These are phyloP conservation scores for Heterochromis multidens DNA, from an alignment of 2,113 vertebrate species.

Conservation along the genomic window DNA sequence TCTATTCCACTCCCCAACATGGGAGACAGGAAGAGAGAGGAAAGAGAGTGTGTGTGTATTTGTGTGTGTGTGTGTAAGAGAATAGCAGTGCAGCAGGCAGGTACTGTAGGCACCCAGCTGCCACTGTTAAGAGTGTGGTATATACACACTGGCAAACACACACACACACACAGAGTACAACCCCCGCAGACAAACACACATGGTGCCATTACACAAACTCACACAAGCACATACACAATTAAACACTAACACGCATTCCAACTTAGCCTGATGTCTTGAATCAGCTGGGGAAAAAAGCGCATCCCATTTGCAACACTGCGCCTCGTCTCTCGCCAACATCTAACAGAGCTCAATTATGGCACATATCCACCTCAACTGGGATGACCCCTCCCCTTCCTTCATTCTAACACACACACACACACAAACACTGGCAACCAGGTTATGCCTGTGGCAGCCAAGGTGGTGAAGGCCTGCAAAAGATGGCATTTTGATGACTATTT, in stretches of 20 bases:
- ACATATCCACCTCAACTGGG: constrained; percentile 43
- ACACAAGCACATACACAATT: background rate
- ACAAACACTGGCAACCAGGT: constrained; percentile 41
- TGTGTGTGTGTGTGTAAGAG: background rate
- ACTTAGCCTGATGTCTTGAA: constrained; percentile 56
- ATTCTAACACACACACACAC: background rate
- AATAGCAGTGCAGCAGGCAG: constrained; percentile 35
- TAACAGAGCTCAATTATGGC: constrained; percentile 69
- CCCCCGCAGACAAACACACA: constrained; percentile 48
- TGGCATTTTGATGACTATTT: constrained; percentile 76
- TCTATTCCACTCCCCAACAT: constrained; percentile 73
- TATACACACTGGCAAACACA: constrained; percentile 5
- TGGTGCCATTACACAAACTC: background rate
- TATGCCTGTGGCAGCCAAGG: constrained; percentile 52
- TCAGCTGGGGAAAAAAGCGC: constrained; percentile 43
- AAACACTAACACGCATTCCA: background rate
- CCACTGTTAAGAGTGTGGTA: constrained; percentile 22
- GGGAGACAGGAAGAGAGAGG: constrained; percentile 56
- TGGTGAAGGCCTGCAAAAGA: constrained; percentile 62
- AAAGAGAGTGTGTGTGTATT: background rate
- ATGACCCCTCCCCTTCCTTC: background rate
- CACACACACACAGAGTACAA: constrained; percentile 23
- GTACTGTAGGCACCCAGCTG: constrained; percentile 58
- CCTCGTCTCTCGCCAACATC: constrained; percentile 50
- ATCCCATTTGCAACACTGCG: constrained; percentile 50